A percentile compares a stretch with the other conserved stretches of the same genome.
phyloP scores from a whole-genome alignment of 1,140 invertebrate genomes.

The Pogonomyrmex barbatus region DNA sequence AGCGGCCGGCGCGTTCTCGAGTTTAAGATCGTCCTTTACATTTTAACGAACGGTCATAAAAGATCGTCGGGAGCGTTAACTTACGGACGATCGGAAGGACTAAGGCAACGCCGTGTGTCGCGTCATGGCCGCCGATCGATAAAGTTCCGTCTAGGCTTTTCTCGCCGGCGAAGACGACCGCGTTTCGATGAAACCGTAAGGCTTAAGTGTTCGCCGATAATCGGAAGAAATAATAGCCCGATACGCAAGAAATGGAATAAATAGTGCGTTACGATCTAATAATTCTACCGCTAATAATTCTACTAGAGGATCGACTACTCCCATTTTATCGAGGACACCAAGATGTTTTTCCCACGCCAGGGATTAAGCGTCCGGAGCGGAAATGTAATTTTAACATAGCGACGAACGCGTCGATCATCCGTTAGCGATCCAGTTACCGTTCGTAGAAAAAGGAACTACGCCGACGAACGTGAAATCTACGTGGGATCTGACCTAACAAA shows the following conservation, averaged over 20 bases:
- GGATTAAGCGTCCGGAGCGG: not conserved
- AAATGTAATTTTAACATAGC: slow-evolving; percentile 37
- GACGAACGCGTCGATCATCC: slow-evolving; percentile 50
- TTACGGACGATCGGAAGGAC: slow-evolving; percentile 35
- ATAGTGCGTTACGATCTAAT: not conserved
- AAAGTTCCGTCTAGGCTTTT: slow-evolving; percentile 5
- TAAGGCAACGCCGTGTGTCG: slow-evolving; percentile 13
- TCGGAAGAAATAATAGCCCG: not conserved
- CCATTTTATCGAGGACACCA: slow-evolving; percentile 16
- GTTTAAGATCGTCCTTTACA: slow-evolving; percentile 13
- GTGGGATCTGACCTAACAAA: slow-evolving; percentile 32
- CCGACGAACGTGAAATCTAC: slow-evolving; percentile 54
- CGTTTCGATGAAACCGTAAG: not conserved
- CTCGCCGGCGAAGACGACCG: not conserved
- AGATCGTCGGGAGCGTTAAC: slow-evolving; percentile 25
- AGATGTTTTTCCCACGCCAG: not conserved
- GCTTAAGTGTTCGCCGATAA: not conserved
- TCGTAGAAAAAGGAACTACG: slow-evolving; percentile 58
- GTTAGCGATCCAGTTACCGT: slow-evolving; percentile 72
- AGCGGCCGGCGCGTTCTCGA: not conserved
- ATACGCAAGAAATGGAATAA: not conserved
- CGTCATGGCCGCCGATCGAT: slow-evolving; percentile 34
- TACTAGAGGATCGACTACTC: not conserved
- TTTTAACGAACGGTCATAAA: slow-evolving; percentile 31
- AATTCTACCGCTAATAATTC: not conserved